Conservation (phyloP, 2,113 vertebrate species). For the Argyrosomus japonicus region DNA sequence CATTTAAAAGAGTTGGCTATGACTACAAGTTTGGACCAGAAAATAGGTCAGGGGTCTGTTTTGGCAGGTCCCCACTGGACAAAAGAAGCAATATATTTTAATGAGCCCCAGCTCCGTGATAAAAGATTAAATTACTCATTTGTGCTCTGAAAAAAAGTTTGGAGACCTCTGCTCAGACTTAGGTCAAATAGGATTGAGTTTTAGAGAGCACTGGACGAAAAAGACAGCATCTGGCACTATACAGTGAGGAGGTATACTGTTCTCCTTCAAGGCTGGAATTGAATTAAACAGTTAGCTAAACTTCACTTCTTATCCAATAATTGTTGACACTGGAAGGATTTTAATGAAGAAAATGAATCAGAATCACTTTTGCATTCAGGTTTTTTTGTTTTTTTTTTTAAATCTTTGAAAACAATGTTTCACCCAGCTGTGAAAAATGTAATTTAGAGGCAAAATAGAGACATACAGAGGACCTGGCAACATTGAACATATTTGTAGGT, state of each 20-base stretch:
- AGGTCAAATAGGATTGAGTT: constrained; percentile 35
- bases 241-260: background rate
- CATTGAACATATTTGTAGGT: constrained; percentile 20
- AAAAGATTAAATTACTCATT: constrained; percentile 71
- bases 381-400: background rate
- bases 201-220: constrained; percentile 23
- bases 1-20: constrained; percentile 40
- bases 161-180: constrained; percentile 23
- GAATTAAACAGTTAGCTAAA: constrained; percentile 18
- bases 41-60: constrained; percentile 55
- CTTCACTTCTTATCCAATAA: background rate
- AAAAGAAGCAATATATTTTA: constrained; percentile 70
- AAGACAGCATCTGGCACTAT: constrained; percentile 3
- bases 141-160: constrained; percentile 39
- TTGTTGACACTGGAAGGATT: constrained; percentile 3
- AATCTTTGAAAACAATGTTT: constrained; percentile 2
- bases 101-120: constrained; percentile 57
- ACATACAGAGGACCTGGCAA: constrained; percentile 3
- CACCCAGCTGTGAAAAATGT: constrained; percentile 22
- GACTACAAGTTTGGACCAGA: constrained; percentile 23
- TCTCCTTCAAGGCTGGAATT: background rate
- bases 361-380: constrained; percentile 46
- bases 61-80: constrained; percentile 53
- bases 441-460: constrained; percentile 29
- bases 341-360: constrained; percentile 24